A percentile compares a stretch with the other conserved stretches of the same genome.
Conservation (phyloP, 35 echinoderm and acorn worm genomes). For the Ophiothrix spiculata region DNA sequence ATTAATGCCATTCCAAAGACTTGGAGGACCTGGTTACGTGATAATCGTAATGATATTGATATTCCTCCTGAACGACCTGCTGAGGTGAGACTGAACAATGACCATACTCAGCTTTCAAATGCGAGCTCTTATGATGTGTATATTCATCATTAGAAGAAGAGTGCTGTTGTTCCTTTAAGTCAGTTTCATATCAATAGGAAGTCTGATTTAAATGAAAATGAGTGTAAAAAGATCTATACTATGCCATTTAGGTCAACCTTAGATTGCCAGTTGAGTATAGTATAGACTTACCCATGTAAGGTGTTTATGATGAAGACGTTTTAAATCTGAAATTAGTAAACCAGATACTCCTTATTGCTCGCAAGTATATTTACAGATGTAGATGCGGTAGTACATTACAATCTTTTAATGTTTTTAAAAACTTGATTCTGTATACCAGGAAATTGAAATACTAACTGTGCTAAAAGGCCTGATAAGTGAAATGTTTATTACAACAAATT, state of each 20-base stretch:
- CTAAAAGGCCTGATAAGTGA: not conserved
- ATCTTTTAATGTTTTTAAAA: not conserved
- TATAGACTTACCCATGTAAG: not conserved
- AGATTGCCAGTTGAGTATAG: not conserved
- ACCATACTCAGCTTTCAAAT: not conserved
- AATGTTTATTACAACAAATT: not conserved
- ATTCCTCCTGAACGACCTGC: not conserved
- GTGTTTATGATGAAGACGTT: not conserved
- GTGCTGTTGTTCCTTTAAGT: not conserved
- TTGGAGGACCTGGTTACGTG: not conserved
- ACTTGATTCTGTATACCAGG: not conserved
- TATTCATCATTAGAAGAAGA: not conserved
- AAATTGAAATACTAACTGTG: not conserved
- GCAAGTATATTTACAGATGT: not conserved
- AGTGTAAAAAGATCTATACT: not conserved
- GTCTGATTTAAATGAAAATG: not conserved
- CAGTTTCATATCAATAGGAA: not conserved
- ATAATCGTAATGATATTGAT: not conserved
- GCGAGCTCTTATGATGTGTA: not conserved
- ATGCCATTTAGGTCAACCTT: not conserved
- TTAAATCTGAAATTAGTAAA: constrained; percentile 9
- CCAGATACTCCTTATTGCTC: not conserved
- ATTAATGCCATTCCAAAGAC: not conserved
- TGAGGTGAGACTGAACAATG: not conserved
- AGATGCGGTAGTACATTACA: not conserved